A percentile compares a stretch with the other conserved stretches of the same genome.
phyloP scores from a whole-genome alignment of 2,888 invertebrate genomes.

The Luffia ferchaultella region DNA sequence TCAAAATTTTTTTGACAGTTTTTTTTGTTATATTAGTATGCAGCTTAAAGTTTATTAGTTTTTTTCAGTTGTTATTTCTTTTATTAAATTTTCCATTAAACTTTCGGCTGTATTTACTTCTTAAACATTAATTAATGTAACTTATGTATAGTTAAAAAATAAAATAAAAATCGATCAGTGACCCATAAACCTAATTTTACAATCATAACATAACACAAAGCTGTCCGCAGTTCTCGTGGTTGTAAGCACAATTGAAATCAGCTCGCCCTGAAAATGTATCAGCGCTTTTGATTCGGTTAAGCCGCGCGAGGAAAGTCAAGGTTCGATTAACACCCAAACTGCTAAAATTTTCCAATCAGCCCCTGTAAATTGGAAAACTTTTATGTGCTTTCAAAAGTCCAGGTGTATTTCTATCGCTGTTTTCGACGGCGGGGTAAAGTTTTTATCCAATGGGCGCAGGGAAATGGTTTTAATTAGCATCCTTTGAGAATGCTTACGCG shows the following conservation, averaged over 20 bases:
- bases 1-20: too few relatives aligned
- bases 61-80: too few relatives aligned
- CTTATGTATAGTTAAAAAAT: too few relatives aligned
- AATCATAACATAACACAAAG: too few relatives aligned
- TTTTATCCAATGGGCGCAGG: constrained; percentile 37
- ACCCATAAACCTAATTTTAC: too few relatives aligned
- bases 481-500: constrained; percentile 27
- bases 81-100: too few relatives aligned
- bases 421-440: constrained; percentile 31
- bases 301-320: constrained; percentile 48
- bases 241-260: not conserved
- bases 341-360: constrained; percentile 63
- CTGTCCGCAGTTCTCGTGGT: too few relatives aligned
- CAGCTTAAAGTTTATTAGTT: too few relatives aligned
- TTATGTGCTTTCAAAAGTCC: constrained; percentile 63
- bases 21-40: too few relatives aligned
- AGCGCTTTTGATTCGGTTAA: constrained; percentile 29
- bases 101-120: too few relatives aligned
- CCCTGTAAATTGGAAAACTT: constrained; percentile 65
- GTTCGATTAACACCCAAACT: constrained; percentile 60
- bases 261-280: not conserved
- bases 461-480: constrained; percentile 45
- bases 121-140: too few relatives aligned
- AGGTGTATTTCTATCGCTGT: constrained; percentile 58
- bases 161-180: too few relatives aligned